A percentile compares a stretch with the other conserved stretches of the same genome.
phyloP scores from a whole-genome alignment of 2,797 vertebrate genomes.

The Numenius phaeopus region DNA sequence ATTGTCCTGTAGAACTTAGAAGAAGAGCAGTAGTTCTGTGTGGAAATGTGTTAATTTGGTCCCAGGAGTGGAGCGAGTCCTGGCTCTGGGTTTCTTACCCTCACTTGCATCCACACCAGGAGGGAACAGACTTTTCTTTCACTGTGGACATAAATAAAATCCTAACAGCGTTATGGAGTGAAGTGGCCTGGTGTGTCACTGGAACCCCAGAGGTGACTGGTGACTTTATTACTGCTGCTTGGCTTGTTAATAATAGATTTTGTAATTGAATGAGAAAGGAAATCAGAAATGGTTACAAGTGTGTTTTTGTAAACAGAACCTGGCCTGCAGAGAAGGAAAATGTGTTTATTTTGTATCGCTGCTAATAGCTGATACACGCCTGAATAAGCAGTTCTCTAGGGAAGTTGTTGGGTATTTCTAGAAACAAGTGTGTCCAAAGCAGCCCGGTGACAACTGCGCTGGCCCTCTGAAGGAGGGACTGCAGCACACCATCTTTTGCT shows the following conservation, averaged over 20 bases:
- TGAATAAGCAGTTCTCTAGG: neutral
- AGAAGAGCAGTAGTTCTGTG: neutral
- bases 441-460: too few species aligned
- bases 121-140: neutral
- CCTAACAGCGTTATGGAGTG: neutral
- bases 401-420: neutral
- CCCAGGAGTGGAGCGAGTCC: neutral
- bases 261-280: neutral
- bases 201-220: neutral
- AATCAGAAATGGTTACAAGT: neutral
- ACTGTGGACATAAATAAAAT: neutral
- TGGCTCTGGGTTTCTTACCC: neutral
- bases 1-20: conserved; percentile 14
- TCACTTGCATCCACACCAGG: neutral
- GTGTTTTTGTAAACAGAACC: neutral
- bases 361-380: neutral
- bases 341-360: neutral
- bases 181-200: neutral
- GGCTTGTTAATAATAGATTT: neutral
- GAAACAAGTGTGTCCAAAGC: neutral
- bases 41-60: neutral
- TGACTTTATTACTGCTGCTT: neutral
- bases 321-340: neutral
- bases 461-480: neutral
- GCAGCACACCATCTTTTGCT: neutral